Evolutionary conservation across 2,797 vertebrate species (phyloP), one percentile per base, ranked within the genome.

Genomic region (Syndactyla subalaris): DNA sequence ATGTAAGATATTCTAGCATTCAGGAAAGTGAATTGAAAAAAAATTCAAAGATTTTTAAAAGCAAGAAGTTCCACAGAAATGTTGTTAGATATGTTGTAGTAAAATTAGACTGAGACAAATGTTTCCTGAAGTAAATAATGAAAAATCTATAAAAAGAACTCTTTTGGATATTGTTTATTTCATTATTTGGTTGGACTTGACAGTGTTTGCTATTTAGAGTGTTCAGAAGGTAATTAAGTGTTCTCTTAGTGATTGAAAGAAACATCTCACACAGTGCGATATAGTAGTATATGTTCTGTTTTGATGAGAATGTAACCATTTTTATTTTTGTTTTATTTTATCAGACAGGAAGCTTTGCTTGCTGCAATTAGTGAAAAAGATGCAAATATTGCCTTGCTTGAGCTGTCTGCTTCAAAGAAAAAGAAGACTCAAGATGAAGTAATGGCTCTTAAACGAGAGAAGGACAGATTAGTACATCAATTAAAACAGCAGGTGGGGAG

Each of bases 401-500:
- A 99, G 94, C 98, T 99, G 87, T 99, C 99, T 74, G 98, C 99
- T 92, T 99, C 99, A 93, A 99, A 99, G 96, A 99, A 99, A 97
- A 99, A 99, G 98, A 99, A 99, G 98, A 99, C 99, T 18, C 99
- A 99, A 96, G 99, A 99, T 46, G 99, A 99, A 98, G 99, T 99
- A 91, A 97, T 99, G 97, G 98, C 98, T 67, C 98, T 99, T 83
- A 99, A 99, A 98, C 98, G 99, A 95, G 99, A 99, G 92, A 99
- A 99, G 92, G 99, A 99, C 97, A 98, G 99, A 97, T 98, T 99
- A 88, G 99, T 99, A 95, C 99, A 99, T 95, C 99, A 99, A 95
- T 98, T 99, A 97, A 99, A 99, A 96, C 99, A 99, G 97, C 99
- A 99, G 97, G 99, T 99, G 93, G 97, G 98, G 88, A 97, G 91